Percentiles rank a stretch among this genome's conserved stretches.
Conservation (phyloP, 1,140 invertebrate genomes). For the Papilio polyxenes region DNA sequence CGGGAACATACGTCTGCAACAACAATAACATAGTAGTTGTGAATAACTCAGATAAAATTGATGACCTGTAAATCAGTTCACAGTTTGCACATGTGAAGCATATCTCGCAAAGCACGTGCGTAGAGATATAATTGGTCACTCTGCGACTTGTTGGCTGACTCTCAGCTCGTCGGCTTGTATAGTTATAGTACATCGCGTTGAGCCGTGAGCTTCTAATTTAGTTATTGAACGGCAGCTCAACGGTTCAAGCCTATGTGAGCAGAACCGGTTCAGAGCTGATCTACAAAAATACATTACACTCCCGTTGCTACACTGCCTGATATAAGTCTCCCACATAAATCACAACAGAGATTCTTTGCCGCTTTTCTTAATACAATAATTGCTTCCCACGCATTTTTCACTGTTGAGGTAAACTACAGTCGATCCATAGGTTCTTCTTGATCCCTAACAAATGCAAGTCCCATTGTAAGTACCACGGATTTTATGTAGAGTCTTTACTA, state of each 20-base stretch:
- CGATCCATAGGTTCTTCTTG: neutral
- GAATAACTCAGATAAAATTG: no score
- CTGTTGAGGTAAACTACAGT: neutral
- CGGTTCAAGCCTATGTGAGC: no score
- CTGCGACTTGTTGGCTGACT: no score
- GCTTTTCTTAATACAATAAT: neutral
- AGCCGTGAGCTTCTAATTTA: no score
- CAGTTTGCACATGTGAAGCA: no score
- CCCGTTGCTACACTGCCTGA: neutral
- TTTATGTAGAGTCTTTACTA: neutral
- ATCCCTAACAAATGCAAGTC: neutral
- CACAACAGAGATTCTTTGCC: neutral
- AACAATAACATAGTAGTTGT: constrained; percentile 6
- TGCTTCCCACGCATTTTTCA: neutral
- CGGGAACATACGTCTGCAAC: constrained; percentile 97
- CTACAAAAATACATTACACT: constrained; percentile 61
- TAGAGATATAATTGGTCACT: no score
- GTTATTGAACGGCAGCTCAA: no score
- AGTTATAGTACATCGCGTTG: no score
- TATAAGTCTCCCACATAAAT: neutral
- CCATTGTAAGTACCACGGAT: neutral
- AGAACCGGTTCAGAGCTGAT: no score
- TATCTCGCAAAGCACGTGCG: no score
- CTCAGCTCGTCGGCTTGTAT: no score
- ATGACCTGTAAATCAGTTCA: no score